Conservation (phyloP, 2,113 vertebrate species). For the Oryzias curvinotus region DNA sequence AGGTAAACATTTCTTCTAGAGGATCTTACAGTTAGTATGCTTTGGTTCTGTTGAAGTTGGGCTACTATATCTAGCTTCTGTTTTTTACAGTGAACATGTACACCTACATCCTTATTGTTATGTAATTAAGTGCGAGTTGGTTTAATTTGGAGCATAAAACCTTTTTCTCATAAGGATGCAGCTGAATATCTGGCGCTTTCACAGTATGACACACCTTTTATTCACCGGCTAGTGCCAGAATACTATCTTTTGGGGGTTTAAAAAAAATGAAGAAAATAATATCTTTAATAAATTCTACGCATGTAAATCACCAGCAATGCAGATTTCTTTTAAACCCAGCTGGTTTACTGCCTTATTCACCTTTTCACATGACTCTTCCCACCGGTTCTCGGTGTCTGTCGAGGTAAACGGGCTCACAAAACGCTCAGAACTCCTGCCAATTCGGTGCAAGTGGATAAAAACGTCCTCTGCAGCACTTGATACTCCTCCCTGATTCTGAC, state of each 20-base stretch:
- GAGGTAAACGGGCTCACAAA: conserved; percentile 21
- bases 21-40: too few relatives aligned
- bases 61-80: too few relatives aligned
- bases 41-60: too few relatives aligned
- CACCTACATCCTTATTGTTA: too few relatives aligned
- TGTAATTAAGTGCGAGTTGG: too few relatives aligned
- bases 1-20: too few relatives aligned
- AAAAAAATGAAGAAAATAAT: conserved; percentile 18
- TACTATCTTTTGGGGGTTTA: conserved; percentile 38
- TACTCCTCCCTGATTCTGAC: conserved; percentile 39
- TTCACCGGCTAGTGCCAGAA: conserved; percentile 44
- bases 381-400: conserved; percentile 11
- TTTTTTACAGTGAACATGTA: too few relatives aligned
- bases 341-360: conserved; percentile 16
- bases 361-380: conserved; percentile 8
- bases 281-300: conserved; percentile 54
- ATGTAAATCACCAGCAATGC: conserved; percentile 60
- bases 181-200: conserved; percentile 45
- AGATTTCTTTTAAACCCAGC: conserved; percentile 15
- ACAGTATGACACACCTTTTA: conserved; percentile 40
- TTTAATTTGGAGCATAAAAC: conserved; percentile 32
- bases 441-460: conserved; percentile 35
- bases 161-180: conserved; percentile 44
- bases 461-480: conserved; percentile 40
- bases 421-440: conserved; percentile 33